Base-by-base conservation (phyloP, 2,888 invertebrate species). In the Agrilus cyanescens region DNA sequence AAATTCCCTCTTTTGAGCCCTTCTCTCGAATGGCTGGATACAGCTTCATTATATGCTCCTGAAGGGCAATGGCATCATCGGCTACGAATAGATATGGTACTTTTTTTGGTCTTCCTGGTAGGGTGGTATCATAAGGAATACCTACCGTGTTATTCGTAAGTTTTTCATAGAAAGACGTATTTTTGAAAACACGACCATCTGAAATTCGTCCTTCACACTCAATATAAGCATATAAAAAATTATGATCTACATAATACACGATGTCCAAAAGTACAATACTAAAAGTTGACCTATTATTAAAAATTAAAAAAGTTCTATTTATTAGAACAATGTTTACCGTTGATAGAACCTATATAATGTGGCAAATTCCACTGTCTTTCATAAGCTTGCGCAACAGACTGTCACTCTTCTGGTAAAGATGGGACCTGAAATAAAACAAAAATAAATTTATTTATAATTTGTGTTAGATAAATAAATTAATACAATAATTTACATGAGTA, bases 361-460 rank as follows among this genome's bases (percentile, higher is more conserved):
- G 58, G 58, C 43, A 59, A 57, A 39, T 58, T 50, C 59, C 58
- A 60, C 5, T 4, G 15, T n/a, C n/a, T n/a, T n/a, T n/a, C n/a
- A n/a, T n/a, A n/a, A n/a, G n/a, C n/a, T n/a, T n/a, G n/a, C n/a
- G n/a, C n/a, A n/a, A n/a, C n/a, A n/a, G n/a, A n/a, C n/a, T n/a
- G n/a, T n/a, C n/a, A n/a, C n/a, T n/a, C n/a, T n/a, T n/a, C n/a
- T n/a, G n/a, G n/a, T n/a, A n/a, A n/a, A n/a, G n/a, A n/a, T n/a
- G n/a, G n/a, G n/a, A n/a, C n/a, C n/a, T n/a, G n/a, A n/a, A n/a
- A n/a, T n/a, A n/a, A n/a, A n/a, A n/a, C n/a, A n/a, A n/a, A n/a
- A n/a, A n/a, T n/a, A n/a, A n/a, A n/a, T n/a, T n/a, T n/a, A n/a
- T n/a, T n/a, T n/a, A n/a, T n/a, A n/a, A n/a, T n/a, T n/a, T n/a